Conservation (phyloP, 1,140 invertebrate species). For the Apis cerana region DNA sequence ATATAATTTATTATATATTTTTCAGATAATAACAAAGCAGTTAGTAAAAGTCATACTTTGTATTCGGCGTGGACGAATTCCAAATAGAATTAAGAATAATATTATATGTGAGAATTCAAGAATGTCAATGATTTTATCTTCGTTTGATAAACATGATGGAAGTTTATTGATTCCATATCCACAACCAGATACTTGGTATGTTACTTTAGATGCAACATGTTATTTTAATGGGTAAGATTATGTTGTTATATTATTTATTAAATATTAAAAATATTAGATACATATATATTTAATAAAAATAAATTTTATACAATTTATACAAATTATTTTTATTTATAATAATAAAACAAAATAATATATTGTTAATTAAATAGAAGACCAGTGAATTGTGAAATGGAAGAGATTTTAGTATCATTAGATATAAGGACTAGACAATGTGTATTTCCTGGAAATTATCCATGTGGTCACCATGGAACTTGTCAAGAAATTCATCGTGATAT, state of each 20-base stretch:
- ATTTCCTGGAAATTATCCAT: constrained; percentile 77
- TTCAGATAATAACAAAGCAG: constrained; percentile 75
- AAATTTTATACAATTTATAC: background rate
- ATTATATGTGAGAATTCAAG: constrained; percentile 73
- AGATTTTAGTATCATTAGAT: constrained; percentile 82
- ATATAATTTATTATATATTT: constrained; percentile 31
- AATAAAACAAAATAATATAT: constrained; percentile 17
- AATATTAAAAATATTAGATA: too few relatives aligned
- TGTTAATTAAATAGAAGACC: constrained; percentile 63
- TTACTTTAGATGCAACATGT: constrained; percentile 78
- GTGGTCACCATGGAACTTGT: constrained; percentile 80
- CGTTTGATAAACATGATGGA: constrained; percentile 65
- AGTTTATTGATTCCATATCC: constrained; percentile 82
- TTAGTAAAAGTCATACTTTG: constrained; percentile 75
- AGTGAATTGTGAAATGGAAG: constrained; percentile 74
- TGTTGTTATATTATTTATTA: constrained; percentile 7
- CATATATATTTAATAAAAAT: background rate
- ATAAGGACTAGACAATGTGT: constrained; percentile 81
- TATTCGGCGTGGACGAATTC: constrained; percentile 75
- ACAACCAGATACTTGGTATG: constrained; percentile 81
- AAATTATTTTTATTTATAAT: background rate
- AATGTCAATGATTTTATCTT: constrained; percentile 75
- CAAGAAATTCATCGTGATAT: constrained; percentile 81
- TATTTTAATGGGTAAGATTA: constrained; percentile 70
- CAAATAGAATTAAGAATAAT: constrained; percentile 69